Evolutionary conservation across 2,888 invertebrate genomes (phyloP).

Genomic region (Ophioninae sp.): DNA sequence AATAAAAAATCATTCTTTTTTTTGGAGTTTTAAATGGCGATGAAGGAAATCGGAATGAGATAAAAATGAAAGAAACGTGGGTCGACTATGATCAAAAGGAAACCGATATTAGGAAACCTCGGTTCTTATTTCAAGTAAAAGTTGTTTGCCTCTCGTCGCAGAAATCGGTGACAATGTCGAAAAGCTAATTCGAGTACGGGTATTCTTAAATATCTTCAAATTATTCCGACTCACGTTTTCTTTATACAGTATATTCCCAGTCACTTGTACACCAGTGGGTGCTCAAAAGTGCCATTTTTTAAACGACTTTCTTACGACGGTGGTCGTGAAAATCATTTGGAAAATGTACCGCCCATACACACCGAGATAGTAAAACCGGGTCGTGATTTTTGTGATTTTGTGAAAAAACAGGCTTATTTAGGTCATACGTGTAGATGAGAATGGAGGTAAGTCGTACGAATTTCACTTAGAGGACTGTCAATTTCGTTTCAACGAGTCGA

Average conservation of each 20-base stretch:
- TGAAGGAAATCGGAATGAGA: neutral
- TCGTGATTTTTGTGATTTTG: neutral
- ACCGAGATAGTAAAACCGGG: constrained; percentile 1
- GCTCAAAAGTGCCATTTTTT: neutral
- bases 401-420: constrained; percentile 22
- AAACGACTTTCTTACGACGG: neutral
- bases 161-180: neutral
- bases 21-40: constrained; percentile 1
- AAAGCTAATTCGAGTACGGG: neutral
- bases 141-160: neutral
- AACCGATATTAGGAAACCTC: neutral
- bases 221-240: no score
- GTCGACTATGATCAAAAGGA: neutral
- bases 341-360: neutral
- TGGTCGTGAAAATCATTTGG: neutral
- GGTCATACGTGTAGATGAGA: constrained; percentile 17
- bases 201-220: neutral
- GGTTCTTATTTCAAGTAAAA: neutral
- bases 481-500: constrained; percentile 5
- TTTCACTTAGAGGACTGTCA: constrained; percentile 36
- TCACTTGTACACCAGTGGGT: neutral
- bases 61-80: neutral
- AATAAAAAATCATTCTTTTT: no score
- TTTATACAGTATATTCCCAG: neutral
- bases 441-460: constrained; percentile 14